Evolutionary conservation across 2,888 invertebrate species (phyloP).

Genomic region (Drosophila meridiana): DNA sequence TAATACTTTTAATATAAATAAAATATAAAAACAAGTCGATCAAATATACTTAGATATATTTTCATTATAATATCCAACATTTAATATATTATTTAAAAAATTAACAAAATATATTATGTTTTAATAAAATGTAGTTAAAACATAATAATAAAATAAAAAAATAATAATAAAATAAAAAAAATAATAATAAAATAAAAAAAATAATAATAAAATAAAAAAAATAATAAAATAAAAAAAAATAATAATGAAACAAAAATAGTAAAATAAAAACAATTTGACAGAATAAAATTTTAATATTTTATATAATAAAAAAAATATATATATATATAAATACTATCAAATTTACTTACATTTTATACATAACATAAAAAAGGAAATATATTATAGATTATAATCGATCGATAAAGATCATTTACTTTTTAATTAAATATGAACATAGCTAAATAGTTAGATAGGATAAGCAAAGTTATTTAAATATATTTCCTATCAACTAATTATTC

Average conservation of each 20-base stretch:
- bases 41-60: not conserved
- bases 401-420: too few relatives aligned
- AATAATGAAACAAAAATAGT: not conserved
- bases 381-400: not conserved
- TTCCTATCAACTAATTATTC: not conserved
- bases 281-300: too few relatives aligned
- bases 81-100: too few relatives aligned
- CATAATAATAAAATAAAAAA: not conserved
- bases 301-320: too few relatives aligned
- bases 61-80: too few relatives aligned
- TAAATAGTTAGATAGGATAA: too few relatives aligned
- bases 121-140: too few relatives aligned
- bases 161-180: not conserved
- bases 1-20: not conserved
- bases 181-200: not conserved
- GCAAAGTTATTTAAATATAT: not conserved
- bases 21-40: not conserved
- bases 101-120: too few relatives aligned
- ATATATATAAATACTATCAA: too few relatives aligned
- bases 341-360: too few relatives aligned
- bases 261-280: too few relatives aligned
- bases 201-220: not conserved
- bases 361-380: not conserved
- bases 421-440: too few relatives aligned
- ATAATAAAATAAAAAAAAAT: not conserved